A percentile compares a stretch with the other conserved stretches of the same genome.
These are phyloP conservation scores for Percina caprodes DNA, from an alignment of 2,113 vertebrate species.

Conservation along the genomic window DNA sequence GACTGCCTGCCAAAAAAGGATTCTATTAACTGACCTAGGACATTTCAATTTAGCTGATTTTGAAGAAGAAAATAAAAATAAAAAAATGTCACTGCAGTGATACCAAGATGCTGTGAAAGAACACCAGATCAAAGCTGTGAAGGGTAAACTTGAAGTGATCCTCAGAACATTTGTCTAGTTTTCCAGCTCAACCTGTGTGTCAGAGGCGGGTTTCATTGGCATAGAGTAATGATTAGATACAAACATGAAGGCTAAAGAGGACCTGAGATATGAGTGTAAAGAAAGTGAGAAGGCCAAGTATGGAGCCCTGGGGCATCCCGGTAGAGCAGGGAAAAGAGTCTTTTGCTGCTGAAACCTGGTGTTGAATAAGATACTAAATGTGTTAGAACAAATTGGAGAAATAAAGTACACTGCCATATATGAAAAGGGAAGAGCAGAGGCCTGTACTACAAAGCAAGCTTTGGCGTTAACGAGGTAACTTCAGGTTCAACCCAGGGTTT, in stretches of 20 bases:
- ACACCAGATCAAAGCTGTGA: not conserved
- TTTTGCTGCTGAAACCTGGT: not conserved
- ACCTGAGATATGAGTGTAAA: slow-evolving; percentile 5
- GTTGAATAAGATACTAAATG: slow-evolving; percentile 10
- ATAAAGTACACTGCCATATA: slow-evolving; percentile 36
- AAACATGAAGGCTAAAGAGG: slow-evolving; percentile 7
- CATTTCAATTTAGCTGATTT: not conserved
- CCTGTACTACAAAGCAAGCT: no score
- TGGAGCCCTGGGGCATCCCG: slow-evolving; percentile 35
- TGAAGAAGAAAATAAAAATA: no score
- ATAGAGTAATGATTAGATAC: not conserved
- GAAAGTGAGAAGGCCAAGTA: slow-evolving; percentile 14
- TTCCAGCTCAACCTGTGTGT: not conserved
- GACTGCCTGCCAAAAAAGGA: not conserved
- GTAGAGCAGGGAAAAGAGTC: not conserved
- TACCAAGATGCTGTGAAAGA: not conserved
- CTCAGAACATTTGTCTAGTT: not conserved
- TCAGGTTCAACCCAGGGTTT: no score
- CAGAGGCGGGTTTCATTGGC: slow-evolving; percentile 3
- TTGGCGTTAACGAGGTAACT: no score
- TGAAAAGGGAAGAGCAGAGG: not conserved
- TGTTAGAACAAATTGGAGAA: slow-evolving; percentile 36
- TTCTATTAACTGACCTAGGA: not conserved
- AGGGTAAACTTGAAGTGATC: not conserved
- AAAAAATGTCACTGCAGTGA: not conserved